Evolutionary conservation across 1,140 invertebrate genomes (phyloP).

Genomic region (Papilio aristodemus): DNA sequence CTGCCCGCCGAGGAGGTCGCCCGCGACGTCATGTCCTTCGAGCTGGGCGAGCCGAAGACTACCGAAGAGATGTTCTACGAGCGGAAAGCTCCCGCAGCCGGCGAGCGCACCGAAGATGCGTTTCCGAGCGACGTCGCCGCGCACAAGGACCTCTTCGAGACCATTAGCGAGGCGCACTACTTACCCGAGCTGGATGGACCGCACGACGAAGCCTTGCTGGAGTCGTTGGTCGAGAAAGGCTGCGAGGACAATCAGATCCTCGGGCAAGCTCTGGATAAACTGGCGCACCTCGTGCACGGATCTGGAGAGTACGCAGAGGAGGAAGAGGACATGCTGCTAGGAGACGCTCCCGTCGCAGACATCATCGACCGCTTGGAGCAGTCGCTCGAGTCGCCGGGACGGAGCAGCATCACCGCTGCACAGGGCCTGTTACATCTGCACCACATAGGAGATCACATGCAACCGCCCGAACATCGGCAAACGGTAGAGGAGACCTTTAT

Average conservation of each 20-base stretch:
- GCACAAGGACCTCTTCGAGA: slow-evolving; percentile 77
- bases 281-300: slow-evolving; percentile 69
- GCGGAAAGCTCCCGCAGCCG: slow-evolving; percentile 49
- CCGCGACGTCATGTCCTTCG: slow-evolving; percentile 73
- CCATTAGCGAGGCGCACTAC: slow-evolving; percentile 77
- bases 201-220: slow-evolving; percentile 81
- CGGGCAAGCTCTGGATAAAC: slow-evolving; percentile 73
- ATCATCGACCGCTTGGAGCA: slow-evolving; percentile 81
- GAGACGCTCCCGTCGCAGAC: slow-evolving; percentile 79
- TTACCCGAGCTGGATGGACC: slow-evolving; percentile 79
- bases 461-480: slow-evolving; percentile 49
- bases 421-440: slow-evolving; percentile 72
- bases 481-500: slow-evolving; percentile 53
- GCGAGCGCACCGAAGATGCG: slow-evolving; percentile 52
- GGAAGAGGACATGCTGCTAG: slow-evolving; percentile 81
- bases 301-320: slow-evolving; percentile 81
- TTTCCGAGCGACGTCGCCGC: slow-evolving; percentile 62
- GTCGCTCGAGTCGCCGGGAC: slow-evolving; percentile 76
- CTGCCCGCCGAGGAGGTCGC: slow-evolving; percentile 67
- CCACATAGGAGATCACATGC: slow-evolving; percentile 78
- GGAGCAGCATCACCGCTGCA: slow-evolving; percentile 71
- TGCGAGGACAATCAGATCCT: slow-evolving; percentile 82
- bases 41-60: slow-evolving; percentile 65
- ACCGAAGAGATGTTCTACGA: slow-evolving; percentile 69
- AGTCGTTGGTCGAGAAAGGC: slow-evolving; percentile 82